phyloP scores from a whole-genome alignment of 2,113 vertebrate species.

The Varanus salvator region DNA sequence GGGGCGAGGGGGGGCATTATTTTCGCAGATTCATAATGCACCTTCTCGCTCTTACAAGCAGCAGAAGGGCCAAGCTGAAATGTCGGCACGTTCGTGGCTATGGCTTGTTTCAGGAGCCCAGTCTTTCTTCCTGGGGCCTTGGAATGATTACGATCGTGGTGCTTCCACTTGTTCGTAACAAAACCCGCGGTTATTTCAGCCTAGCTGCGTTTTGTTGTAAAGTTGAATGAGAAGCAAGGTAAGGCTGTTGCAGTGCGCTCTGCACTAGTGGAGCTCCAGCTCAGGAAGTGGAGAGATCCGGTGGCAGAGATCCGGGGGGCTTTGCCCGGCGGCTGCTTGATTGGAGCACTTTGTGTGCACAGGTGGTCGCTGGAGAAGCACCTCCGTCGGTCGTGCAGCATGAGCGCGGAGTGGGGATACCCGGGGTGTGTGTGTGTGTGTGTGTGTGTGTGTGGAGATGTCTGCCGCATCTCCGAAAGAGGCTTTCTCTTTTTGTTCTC shows the following conservation, averaged over 20 bases:
- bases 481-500: constrained; percentile 1
- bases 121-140: too few species aligned
- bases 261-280: neutral
- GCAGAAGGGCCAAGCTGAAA: too few species aligned
- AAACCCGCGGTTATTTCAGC: neutral
- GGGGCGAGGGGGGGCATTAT: neutral
- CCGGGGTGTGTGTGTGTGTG: too few species aligned
- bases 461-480: too few species aligned
- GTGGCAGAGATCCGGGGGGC: neutral
- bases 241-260: too few species aligned
- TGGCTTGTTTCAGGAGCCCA: neutral
- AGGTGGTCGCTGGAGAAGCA: too few species aligned
- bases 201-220: neutral
- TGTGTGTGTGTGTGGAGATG: neutral
- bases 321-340: neutral
- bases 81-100: too few species aligned
- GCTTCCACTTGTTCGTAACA: neutral
- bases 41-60: neutral
- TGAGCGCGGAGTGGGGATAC: neutral
- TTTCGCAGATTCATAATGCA: neutral
- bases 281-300: too few species aligned
- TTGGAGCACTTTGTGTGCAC: too few species aligned
- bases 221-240: neutral
- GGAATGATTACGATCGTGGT: neutral
- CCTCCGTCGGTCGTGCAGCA: too few species aligned